Conservation (phyloP, 1,140 invertebrate species). For the Trissolcus basalis region DNA sequence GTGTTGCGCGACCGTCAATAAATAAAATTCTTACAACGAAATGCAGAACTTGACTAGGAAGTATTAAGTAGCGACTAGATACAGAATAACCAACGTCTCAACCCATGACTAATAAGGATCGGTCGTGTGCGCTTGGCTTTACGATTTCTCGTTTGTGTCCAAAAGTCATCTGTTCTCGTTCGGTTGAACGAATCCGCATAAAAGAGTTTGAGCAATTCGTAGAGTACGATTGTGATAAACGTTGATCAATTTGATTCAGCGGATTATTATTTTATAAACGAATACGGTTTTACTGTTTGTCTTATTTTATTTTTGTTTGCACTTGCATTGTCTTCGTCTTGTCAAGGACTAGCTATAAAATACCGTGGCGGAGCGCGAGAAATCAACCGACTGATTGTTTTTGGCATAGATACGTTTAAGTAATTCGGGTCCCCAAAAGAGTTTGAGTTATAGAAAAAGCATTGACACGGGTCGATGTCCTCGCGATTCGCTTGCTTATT, state of each 20-base stretch:
- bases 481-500: constrained; percentile 13
- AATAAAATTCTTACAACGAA: constrained; percentile 63
- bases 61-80: constrained; percentile 71
- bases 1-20: constrained; percentile 46
- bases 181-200: constrained; percentile 36
- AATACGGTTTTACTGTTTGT: constrained; percentile 4
- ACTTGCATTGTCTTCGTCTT: constrained; percentile 15
- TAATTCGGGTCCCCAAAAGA: constrained; percentile 11
- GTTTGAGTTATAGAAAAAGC: constrained; percentile 24
- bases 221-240: constrained; percentile 35
- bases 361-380: constrained; percentile 1
- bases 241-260: constrained; percentile 44
- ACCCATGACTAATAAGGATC: constrained; percentile 51
- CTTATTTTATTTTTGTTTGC: constrained; percentile 3
- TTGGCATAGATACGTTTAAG: constrained; percentile 15
- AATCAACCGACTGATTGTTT: constrained; percentile 18
- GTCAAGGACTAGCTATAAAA: constrained; percentile 34
- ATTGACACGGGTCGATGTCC: constrained; percentile 9
- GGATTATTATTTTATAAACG: neutral
- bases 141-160: constrained; percentile 20
- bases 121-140: constrained; percentile 37
- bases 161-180: constrained; percentile 17
- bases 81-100: constrained; percentile 50
- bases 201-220: constrained; percentile 50
- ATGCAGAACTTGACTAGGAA: constrained; percentile 72